These are phyloP conservation scores for Bubo bubo DNA, from an alignment of 2,113 vertebrate genomes.

Conservation along the genomic window DNA sequence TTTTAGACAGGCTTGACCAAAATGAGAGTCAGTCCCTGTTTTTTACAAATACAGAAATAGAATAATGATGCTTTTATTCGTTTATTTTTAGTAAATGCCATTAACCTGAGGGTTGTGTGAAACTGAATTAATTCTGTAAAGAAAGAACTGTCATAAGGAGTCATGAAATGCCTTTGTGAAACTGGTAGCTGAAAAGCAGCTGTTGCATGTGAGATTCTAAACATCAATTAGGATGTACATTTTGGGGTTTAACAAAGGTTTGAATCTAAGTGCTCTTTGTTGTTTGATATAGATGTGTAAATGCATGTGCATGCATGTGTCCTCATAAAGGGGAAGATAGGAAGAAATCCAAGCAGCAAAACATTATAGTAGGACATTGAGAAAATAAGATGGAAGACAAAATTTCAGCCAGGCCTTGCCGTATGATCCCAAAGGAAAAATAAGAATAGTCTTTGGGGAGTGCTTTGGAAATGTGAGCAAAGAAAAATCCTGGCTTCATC, in stretches of 20 bases:
- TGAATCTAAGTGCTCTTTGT: not conserved
- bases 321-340: not conserved
- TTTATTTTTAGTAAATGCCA: slow-evolving; percentile 15
- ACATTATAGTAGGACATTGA: not conserved
- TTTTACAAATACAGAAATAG: slow-evolving; percentile 10
- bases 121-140: not conserved
- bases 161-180: not conserved
- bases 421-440: not conserved
- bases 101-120: not conserved
- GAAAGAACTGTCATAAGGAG: not conserved
- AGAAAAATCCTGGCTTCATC: not conserved
- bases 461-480: not conserved
- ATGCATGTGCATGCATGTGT: not conserved
- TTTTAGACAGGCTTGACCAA: not conserved
- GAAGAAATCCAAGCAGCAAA: not conserved
- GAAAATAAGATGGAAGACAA: not conserved
- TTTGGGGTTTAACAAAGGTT: not conserved
- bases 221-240: not conserved
- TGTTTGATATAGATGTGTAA: not conserved
- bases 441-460: not conserved
- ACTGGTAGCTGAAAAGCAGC: not conserved
- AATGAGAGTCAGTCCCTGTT: not conserved
- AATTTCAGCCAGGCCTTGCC: not conserved
- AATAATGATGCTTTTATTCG: not conserved
- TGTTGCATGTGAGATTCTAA: not conserved